phyloP scores from a whole-genome alignment of 1,140 invertebrate genomes.

The Monochamus saltuarius region DNA sequence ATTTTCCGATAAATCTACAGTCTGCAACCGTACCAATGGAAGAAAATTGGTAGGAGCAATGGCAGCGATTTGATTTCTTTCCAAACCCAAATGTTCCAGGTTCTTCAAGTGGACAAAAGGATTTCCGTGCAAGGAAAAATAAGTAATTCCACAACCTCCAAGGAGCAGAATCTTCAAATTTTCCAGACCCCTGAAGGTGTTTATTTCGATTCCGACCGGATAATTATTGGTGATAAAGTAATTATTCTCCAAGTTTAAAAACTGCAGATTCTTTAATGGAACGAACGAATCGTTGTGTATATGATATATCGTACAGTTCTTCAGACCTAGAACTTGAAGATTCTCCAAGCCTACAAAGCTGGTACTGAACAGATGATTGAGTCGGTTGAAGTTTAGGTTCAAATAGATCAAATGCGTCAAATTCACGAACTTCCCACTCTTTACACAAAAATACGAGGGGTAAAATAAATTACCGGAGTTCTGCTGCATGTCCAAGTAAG shows the following conservation, averaged over 20 bases:
- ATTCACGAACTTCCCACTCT: conserved; percentile 43
- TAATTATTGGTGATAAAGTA: conserved; percentile 46
- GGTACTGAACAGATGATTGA: conserved; percentile 53
- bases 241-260: conserved; percentile 58
- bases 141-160: conserved; percentile 54
- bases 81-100: conserved; percentile 55
- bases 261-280: conserved; percentile 50
- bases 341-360: conserved; percentile 55
- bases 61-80: conserved; percentile 54
- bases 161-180: conserved; percentile 55
- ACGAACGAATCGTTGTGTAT: conserved; percentile 54
- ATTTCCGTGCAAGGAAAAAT: conserved; percentile 49
- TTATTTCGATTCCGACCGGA: conserved; percentile 45
- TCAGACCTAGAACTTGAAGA: conserved; percentile 53
- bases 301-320: conserved; percentile 55
- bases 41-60: conserved; percentile 52
- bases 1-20: conserved; percentile 56
- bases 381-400: conserved; percentile 54
- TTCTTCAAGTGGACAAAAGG: conserved; percentile 56
- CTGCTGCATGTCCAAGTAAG: conserved; percentile 54
- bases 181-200: conserved; percentile 54
- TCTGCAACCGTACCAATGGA: conserved; percentile 51
- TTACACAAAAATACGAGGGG: conserved; percentile 53
- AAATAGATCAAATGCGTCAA: conserved; percentile 38
- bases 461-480: conserved; percentile 51